Evolutionary conservation across 2,113 vertebrate species (phyloP).

Genomic region (Recurvirostra avosetta): DNA sequence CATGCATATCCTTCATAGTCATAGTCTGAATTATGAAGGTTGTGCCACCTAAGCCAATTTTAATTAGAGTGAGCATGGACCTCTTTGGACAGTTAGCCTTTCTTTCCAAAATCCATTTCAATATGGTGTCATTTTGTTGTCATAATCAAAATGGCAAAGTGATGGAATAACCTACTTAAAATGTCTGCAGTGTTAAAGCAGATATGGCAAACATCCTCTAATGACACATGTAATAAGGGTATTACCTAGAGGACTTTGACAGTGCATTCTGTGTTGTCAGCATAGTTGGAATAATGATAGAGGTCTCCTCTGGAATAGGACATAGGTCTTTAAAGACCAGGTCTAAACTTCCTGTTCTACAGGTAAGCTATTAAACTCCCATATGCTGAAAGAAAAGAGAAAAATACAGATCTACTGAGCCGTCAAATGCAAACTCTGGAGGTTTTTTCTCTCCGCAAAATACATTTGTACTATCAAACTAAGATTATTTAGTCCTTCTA

Average conservation of each 20-base stretch:
- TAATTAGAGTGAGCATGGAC: slow-evolving; percentile 85
- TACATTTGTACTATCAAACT: neutral
- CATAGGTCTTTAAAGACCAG: slow-evolving; percentile 78
- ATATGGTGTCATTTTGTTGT: slow-evolving; percentile 84
- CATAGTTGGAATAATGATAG: slow-evolving; percentile 74
- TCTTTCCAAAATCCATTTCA: slow-evolving; percentile 84
- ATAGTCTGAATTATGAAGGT: slow-evolving; percentile 80
- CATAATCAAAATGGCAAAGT: slow-evolving; percentile 87
- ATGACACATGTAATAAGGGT: slow-evolving; percentile 78
- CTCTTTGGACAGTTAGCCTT: slow-evolving; percentile 87
- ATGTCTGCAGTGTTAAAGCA: slow-evolving; percentile 75
- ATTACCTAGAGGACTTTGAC: slow-evolving; percentile 82
- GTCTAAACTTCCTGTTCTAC: slow-evolving; percentile 76
- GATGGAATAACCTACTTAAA: slow-evolving; percentile 84
- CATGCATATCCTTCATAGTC: slow-evolving; percentile 79
- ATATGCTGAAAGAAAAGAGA: slow-evolving; percentile 20
- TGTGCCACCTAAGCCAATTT: slow-evolving; percentile 82
- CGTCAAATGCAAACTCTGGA: slow-evolving; percentile 18
- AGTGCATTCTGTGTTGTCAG: slow-evolving; percentile 80
- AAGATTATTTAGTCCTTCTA: neutral
- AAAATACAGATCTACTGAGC: neutral
- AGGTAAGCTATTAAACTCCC: slow-evolving; percentile 76
- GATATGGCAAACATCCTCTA: slow-evolving; percentile 77
- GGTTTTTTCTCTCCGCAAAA: neutral
- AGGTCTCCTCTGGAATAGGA: slow-evolving; percentile 70